Percentiles rank a stretch among this genome's conserved stretches.
Evolutionary conservation across 2,797 vertebrate genomes (phyloP).

Genomic region (Falco peregrinus): DNA sequence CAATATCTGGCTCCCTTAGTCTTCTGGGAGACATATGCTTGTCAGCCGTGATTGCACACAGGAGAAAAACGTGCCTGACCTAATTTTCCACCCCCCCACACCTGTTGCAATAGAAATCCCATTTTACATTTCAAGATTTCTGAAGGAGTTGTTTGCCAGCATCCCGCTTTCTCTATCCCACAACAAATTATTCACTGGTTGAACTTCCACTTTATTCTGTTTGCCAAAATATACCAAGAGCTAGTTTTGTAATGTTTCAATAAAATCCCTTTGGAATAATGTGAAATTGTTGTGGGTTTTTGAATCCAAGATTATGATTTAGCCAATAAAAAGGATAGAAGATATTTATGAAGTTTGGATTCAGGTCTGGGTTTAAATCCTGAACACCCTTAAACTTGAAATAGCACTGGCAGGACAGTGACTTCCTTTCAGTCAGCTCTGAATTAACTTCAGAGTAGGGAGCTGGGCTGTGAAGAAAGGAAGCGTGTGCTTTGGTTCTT

Average conservation of each 20-base stretch:
- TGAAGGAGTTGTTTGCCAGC: background rate
- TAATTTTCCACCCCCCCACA: background rate
- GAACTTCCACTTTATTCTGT: background rate
- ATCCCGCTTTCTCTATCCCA: constrained; percentile 1
- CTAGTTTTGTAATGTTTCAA: constrained; percentile 10
- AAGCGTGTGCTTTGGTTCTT: background rate
- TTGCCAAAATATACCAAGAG: constrained; percentile 36
- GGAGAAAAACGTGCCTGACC: background rate
- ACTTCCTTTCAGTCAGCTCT: background rate
- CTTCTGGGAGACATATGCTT: background rate
- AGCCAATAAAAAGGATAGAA: constrained; percentile 15
- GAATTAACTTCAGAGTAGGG: background rate
- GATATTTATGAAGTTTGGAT: background rate
- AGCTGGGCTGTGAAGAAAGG: background rate
- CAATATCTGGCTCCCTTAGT: background rate
- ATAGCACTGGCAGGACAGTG: background rate
- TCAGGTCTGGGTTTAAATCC: background rate
- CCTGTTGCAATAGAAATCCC: constrained; percentile 8
- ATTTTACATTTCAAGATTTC: background rate
- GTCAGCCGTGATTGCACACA: background rate
- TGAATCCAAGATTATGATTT: constrained; percentile 24
- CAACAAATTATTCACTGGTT: constrained; percentile 18
- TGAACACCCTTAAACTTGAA: constrained; percentile 32
- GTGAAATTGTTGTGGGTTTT: background rate
- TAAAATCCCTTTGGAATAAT: background rate